These are phyloP conservation scores for Rallus limicola DNA, from an alignment of 2,113 vertebrate species.

Conservation along the genomic window DNA sequence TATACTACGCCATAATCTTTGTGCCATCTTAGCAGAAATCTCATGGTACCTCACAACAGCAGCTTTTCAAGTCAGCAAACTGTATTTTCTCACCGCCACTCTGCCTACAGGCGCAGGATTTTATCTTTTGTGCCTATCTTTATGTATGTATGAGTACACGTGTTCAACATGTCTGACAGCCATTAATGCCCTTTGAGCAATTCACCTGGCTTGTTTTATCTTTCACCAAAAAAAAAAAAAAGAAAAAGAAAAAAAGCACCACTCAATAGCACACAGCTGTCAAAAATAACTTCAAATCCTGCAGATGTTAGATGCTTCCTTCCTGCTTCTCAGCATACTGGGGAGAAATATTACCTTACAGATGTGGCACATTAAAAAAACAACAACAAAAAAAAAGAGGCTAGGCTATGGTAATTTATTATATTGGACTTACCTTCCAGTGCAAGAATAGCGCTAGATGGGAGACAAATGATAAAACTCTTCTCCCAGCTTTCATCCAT, in stretches of 20 bases:
- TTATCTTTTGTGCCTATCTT: not conserved
- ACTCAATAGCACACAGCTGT: slow-evolving; percentile 22
- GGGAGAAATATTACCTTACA: slow-evolving; percentile 46
- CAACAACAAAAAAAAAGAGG: not conserved
- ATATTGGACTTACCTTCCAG: slow-evolving; percentile 29
- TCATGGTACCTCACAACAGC: not conserved
- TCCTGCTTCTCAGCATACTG: slow-evolving; percentile 5
- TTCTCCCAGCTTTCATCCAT: slow-evolving; percentile 23
- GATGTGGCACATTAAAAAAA: not conserved
- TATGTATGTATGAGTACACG: not conserved
- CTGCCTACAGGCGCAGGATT: not conserved
- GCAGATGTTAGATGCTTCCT: slow-evolving; percentile 58
- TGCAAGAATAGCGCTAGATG: slow-evolving; percentile 25
- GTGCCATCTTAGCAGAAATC: not conserved
- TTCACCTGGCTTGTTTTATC: slow-evolving; percentile 40
- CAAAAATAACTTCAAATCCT: slow-evolving; percentile 27
- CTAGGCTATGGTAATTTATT: not conserved
- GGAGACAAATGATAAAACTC: not conserved
- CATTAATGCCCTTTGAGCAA: slow-evolving; percentile 26
- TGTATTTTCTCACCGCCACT: not conserved
- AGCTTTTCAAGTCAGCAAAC: not conserved
- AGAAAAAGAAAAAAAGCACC: not conserved
- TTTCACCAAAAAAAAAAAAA: not conserved
- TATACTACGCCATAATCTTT: not conserved
- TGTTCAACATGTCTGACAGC: slow-evolving; percentile 18